Evolutionary conservation across 2,113 vertebrate species (phyloP).

Genomic region (Gymnogyps californianus): DNA sequence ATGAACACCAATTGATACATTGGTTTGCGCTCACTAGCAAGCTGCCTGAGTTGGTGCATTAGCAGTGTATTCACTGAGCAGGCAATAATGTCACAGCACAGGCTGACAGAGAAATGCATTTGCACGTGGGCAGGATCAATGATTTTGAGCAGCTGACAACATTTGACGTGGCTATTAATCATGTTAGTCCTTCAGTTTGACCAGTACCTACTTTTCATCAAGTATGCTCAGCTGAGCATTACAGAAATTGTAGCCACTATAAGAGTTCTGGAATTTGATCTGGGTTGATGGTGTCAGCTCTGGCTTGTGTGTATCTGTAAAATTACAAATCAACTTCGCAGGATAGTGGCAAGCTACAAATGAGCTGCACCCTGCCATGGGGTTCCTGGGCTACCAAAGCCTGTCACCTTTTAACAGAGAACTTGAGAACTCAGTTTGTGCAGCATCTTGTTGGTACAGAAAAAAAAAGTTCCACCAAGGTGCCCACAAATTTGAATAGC

Average conservation of each 20-base stretch:
- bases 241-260: not conserved
- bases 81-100: not conserved
- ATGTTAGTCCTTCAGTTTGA: not conserved
- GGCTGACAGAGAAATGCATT: not conserved
- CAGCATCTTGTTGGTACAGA: not conserved
- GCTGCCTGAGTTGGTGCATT: not conserved
- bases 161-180: not conserved
- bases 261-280: not conserved
- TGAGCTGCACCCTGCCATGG: not conserved
- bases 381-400: not conserved
- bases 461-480: not conserved
- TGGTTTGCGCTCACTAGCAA: not conserved
- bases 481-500: not conserved
- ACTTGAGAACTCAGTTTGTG: not conserved
- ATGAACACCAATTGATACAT: not conserved
- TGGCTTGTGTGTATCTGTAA: not conserved
- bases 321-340: not conserved
- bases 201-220: not conserved
- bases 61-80: not conserved
- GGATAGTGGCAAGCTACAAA: not conserved
- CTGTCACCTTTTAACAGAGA: not conserved
- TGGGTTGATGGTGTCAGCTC: not conserved
- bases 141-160: not conserved
- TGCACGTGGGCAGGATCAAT: not conserved
- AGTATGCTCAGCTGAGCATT: not conserved